These are phyloP conservation scores for Maconellicoccus hirsutus DNA, from an alignment of 1,140 invertebrate species.

Conservation along the genomic window DNA sequence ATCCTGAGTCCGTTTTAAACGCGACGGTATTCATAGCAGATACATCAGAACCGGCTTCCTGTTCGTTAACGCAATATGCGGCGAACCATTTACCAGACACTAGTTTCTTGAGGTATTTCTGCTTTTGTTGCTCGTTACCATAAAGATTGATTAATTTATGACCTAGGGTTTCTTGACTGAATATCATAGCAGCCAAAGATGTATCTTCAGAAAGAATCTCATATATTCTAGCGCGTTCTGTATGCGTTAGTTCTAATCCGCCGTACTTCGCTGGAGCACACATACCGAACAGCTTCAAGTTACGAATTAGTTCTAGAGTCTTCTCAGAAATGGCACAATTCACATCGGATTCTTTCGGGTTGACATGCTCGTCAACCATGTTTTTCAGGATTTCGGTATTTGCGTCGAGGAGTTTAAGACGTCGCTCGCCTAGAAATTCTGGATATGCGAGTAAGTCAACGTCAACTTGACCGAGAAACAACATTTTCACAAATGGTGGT, in stretches of 20 bases:
- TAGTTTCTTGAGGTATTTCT: conserved; percentile 26
- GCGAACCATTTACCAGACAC: conserved; percentile 23
- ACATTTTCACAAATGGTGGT: conserved; percentile 33
- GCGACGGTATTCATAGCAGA: conserved; percentile 16
- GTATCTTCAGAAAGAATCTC: conserved; percentile 13
- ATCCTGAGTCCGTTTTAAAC: not conserved
- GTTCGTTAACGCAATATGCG: conserved; percentile 25
- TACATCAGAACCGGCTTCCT: conserved; percentile 24
- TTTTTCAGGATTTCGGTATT: conserved; percentile 17
- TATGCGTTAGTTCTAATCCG: conserved; percentile 24
- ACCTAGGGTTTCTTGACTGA: not conserved
- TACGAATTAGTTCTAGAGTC: not conserved
- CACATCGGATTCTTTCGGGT: not conserved
- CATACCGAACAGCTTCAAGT: conserved; percentile 24
- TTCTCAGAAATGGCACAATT: not conserved
- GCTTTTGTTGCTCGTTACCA: conserved; percentile 23
- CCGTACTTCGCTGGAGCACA: conserved; percentile 16
- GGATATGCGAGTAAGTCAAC: conserved; percentile 36
- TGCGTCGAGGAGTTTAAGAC: conserved; percentile 40
- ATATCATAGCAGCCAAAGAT: conserved; percentile 9
- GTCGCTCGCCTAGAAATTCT: conserved; percentile 42
- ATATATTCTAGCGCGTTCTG: conserved; percentile 24
- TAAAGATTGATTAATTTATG: not conserved
- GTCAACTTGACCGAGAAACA: conserved; percentile 35
- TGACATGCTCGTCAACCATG: not conserved